Evolutionary conservation across 2,888 invertebrate species (phyloP), one percentile per base, ranked within the genome.

Genomic region (Seira sanloemensis): DNA sequence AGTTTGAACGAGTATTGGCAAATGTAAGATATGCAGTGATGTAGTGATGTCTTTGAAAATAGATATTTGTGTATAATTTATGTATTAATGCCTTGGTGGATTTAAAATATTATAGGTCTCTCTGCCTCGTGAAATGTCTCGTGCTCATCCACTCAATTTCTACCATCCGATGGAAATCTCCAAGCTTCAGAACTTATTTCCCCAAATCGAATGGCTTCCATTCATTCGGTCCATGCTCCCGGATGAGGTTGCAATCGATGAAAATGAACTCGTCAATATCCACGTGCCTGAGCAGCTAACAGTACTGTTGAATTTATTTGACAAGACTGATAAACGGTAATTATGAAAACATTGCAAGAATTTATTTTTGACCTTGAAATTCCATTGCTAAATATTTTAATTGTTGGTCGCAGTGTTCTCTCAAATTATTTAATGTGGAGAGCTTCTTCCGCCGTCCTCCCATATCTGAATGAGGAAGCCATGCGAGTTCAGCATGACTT

Each of bases 1-100:
- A 95, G 85, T 97, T 98, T 90, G 98, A 98, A 93, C 97, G 96
- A 86, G 93, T 94, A 88, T 93, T 98, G 77, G 98, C 98, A 50
- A 97, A 97, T 91, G 98, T 98, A 92, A 94, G 95, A 27, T 18
- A 5, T n/a, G 7, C 5, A 58, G 2, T 58, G 19, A 58, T 58
- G n/a, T n/a, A n/a, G n/a, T n/a, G n/a, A n/a, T n/a, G n/a, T n/a
- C n/a, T n/a, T n/a, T n/a, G n/a, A n/a, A n/a, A 58, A 18, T n/a
- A 12, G 58, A 16, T 9, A 2, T 58, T 19, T 67, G 16, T 5
- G 12, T 7, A 65, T 19, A 19, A 4, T 50, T 37, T 7, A 71
- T 18, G n/a, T 23, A 21, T 21, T 72, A 54, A 54, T 54, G 19
- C 7, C 4, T n/a, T n/a, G n/a, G 18, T n/a, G 1, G 23, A 50